Evolutionary conservation across 2,888 invertebrate genomes (phyloP).

Genomic region (Dolichopus griseipennis): DNA sequence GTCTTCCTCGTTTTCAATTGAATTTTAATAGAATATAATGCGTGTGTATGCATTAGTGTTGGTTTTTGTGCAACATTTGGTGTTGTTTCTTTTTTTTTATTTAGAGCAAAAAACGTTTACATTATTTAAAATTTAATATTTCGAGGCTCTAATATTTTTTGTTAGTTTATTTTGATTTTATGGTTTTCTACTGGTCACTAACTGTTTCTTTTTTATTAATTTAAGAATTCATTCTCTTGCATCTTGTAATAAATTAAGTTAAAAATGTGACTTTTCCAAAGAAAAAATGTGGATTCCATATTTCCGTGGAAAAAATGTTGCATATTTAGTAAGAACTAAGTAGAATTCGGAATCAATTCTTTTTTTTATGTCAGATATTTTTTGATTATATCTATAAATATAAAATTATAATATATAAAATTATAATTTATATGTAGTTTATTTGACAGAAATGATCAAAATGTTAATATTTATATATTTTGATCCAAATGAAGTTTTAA

Average conservation of each 20-base stretch:
- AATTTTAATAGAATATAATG: neutral
- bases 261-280: neutral
- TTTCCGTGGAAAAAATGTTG: neutral
- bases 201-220: neutral
- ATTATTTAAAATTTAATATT: slow-evolving; percentile 1
- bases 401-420: no score
- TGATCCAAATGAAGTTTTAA: no score
- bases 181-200: neutral
- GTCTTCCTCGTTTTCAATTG: neutral
- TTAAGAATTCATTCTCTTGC: neutral
- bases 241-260: neutral
- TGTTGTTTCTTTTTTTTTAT: neutral
- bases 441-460: no score
- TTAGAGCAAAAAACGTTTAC: neutral
- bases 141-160: neutral
- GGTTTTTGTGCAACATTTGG: neutral
- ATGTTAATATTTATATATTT: no score
- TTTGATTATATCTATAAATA: no score
- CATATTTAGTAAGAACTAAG: no score
- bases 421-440: no score
- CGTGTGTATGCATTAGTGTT: neutral
- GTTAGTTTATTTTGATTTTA: neutral
- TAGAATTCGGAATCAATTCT: no score
- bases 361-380: no score
- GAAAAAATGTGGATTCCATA: neutral